Percentiles rank a stretch among this genome's conserved stretches.
These are phyloP conservation scores for Eulemur macaco DNA, from an alignment of 2,113 vertebrate species.

Conservation along the genomic window DNA sequence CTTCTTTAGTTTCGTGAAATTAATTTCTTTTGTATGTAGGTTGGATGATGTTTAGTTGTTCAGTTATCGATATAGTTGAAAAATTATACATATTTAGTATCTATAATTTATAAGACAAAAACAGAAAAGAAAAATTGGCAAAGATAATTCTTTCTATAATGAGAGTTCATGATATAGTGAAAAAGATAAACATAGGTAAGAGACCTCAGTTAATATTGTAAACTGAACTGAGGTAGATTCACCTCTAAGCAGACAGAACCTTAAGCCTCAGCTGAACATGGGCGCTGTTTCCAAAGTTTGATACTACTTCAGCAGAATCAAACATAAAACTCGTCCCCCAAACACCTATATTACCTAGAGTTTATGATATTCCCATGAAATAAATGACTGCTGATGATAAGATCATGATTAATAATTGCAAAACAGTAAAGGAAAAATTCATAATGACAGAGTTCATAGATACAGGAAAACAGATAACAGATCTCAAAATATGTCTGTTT, in stretches of 20 bases:
- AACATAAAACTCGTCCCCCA: not conserved
- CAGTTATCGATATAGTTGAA: not conserved
- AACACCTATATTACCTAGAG: not conserved
- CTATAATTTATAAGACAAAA: not conserved
- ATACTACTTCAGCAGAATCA: not conserved
- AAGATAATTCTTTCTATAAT: not conserved
- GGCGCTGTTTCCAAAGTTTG: not conserved
- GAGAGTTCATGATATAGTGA: not conserved
- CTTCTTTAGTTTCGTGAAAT: not conserved
- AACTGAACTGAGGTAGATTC: not conserved
- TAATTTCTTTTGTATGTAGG: not conserved
- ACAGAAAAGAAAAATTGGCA: not conserved
- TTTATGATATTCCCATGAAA: not conserved
- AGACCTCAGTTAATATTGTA: not conserved
- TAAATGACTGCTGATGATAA: not conserved
- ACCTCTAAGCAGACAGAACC: not conserved
- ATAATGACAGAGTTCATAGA: not conserved
- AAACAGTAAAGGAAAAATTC: not conserved
- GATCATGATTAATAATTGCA: not conserved
- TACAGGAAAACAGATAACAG: not conserved
- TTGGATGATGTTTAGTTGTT: not conserved
- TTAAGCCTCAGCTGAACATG: not conserved
- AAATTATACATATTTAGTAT: not conserved
- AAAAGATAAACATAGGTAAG: not conserved
- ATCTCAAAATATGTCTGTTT: not conserved